Conservation (phyloP, 2,888 invertebrate species). For the Agrochola macilenta region DNA sequence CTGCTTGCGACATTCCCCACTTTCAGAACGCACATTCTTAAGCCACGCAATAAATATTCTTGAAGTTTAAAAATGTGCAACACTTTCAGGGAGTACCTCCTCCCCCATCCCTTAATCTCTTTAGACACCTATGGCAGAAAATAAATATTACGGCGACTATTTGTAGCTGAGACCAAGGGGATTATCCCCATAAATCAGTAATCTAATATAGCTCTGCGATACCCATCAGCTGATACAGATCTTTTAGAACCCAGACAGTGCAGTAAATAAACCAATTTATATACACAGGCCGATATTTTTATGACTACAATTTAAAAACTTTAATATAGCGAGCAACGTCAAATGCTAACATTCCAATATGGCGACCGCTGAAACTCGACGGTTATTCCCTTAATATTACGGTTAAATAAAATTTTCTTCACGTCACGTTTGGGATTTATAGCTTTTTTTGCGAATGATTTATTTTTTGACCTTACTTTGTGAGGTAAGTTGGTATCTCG, state of each 20-base stretch:
- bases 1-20: too few species aligned
- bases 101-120: not conserved
- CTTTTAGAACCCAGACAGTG: constrained; percentile 21
- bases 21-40: not conserved
- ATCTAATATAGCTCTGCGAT: constrained; percentile 16
- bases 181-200: constrained; percentile 49
- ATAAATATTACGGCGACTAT: not conserved
- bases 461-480: constrained; percentile 60
- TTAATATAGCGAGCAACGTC: constrained; percentile 50
- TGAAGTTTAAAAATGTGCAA: not conserved
- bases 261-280: constrained; percentile 55
- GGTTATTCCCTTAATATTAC: constrained; percentile 58
- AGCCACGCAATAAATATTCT: constrained; percentile 9
- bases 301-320: constrained; percentile 42
- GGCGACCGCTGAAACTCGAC: constrained; percentile 40
- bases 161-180: not conserved
- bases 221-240: constrained; percentile 24
- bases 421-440: constrained; percentile 58
- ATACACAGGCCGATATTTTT: constrained; percentile 29
- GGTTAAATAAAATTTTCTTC: constrained; percentile 63
- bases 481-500: constrained; percentile 58
- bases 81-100: not conserved
- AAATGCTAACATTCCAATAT: constrained; percentile 62
- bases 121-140: not conserved
- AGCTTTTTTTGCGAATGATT: constrained; percentile 44